Conservation (phyloP, 2,888 invertebrate genomes). For the Drosophila flavopinicola region DNA sequence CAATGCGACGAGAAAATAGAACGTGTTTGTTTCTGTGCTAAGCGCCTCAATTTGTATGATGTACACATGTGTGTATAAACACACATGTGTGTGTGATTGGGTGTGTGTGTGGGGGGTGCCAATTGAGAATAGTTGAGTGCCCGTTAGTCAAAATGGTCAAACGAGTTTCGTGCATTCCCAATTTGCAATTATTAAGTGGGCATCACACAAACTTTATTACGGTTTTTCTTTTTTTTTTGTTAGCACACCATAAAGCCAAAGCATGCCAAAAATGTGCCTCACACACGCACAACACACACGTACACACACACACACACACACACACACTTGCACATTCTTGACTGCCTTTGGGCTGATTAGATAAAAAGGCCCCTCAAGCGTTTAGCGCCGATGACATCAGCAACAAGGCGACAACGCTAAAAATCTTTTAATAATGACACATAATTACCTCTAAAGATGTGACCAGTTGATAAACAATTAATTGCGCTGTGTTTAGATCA, state of each 20-base stretch:
- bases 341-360: constrained; percentile 57
- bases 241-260: constrained; percentile 56
- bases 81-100: neutral
- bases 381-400: constrained; percentile 64
- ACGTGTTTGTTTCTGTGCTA: constrained; percentile 78
- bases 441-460: constrained; percentile 29
- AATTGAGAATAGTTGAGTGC: constrained; percentile 64
- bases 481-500: neutral
- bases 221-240: constrained; percentile 45
- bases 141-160: constrained; percentile 68
- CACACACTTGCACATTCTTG: constrained; percentile 7
- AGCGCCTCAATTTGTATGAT: constrained; percentile 69
- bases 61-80: constrained; percentile 6
- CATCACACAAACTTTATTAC: constrained; percentile 61
- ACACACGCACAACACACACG: constrained; percentile 16
- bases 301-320: constrained; percentile 2
- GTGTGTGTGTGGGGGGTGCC: constrained; percentile 45
- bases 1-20: constrained; percentile 77
- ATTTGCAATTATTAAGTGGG: constrained; percentile 74
- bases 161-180: constrained; percentile 74
- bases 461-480: constrained; percentile 21
- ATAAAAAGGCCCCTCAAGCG: constrained; percentile 51
- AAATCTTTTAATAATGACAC: constrained; percentile 52
- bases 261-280: constrained; percentile 56
- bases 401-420: constrained; percentile 30